Conservation (phyloP, 2,113 vertebrate species). For the Amphilophus citrinellus region DNA sequence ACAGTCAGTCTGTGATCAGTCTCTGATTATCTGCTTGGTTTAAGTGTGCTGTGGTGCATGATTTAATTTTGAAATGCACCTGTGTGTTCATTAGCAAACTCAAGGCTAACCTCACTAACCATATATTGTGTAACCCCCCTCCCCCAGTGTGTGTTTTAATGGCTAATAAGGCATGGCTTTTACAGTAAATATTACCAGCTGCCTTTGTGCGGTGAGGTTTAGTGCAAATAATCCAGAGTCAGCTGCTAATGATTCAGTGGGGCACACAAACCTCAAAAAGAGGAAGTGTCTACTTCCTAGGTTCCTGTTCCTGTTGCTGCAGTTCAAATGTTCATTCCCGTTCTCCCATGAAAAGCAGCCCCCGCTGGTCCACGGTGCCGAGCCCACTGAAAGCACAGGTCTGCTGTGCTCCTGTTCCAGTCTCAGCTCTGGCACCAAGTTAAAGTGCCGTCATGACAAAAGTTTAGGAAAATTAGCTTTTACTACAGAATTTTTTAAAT, state of each 20-base stretch:
- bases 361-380: not conserved
- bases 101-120: not conserved
- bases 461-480: no score
- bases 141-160: not conserved
- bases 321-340: constrained; percentile 17
- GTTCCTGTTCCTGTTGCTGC: constrained; percentile 49
- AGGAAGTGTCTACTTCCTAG: constrained; percentile 68
- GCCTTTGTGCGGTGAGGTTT: not conserved
- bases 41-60: not conserved
- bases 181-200: not conserved
- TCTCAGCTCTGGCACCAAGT: not conserved
- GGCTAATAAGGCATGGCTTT: not conserved
- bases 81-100: not conserved
- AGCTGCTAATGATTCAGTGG: constrained; percentile 60
- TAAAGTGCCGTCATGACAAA: no score
- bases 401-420: not conserved
- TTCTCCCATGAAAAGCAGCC: constrained; percentile 4
- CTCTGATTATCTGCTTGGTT: not conserved
- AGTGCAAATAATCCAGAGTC: constrained; percentile 30
- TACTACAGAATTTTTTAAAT: no score
- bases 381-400: not conserved
- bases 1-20: not conserved
- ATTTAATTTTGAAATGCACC: not conserved
- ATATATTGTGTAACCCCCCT: not conserved
- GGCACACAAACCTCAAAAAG: constrained; percentile 31